phyloP scores from a whole-genome alignment of 2,888 invertebrate genomes.

The Dryomyza anilis region DNA sequence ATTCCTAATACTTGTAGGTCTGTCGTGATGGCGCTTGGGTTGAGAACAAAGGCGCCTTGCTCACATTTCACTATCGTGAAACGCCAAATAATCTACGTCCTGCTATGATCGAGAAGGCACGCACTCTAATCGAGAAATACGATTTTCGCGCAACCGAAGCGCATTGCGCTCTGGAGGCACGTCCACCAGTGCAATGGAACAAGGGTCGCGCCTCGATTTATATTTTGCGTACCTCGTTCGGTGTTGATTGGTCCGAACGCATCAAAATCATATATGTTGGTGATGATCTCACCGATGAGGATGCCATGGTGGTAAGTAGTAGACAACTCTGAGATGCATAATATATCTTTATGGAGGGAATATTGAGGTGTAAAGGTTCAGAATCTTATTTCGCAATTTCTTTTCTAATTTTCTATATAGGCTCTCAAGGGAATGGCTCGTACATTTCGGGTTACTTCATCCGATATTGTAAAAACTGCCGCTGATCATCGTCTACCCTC shows the following conservation, averaged over 20 bases:
- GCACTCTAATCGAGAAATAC: conserved; percentile 72
- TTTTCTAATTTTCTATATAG: too few relatives aligned
- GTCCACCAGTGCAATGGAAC: conserved; percentile 90
- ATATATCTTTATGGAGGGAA: too few relatives aligned
- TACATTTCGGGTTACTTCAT: conserved; percentile 86
- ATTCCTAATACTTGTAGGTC: too few relatives aligned
- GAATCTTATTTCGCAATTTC: too few relatives aligned
- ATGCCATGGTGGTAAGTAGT: conserved; percentile 79
- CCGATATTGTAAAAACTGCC: conserved; percentile 82
- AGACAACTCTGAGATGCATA: too few relatives aligned
- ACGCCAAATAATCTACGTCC: conserved; percentile 74
- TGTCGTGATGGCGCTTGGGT: conserved; percentile 91
- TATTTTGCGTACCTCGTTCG: conserved; percentile 86
- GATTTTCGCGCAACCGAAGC: conserved; percentile 81
- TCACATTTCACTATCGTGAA: conserved; percentile 88
- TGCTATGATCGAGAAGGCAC: conserved; percentile 74
- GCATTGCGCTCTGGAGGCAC: conserved; percentile 88
- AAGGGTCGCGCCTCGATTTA: conserved; percentile 89
- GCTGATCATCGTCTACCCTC: conserved; percentile 86
- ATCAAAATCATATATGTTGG: conserved; percentile 89
- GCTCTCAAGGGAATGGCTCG: conserved; percentile 92
- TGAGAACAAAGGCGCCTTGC: conserved; percentile 84
- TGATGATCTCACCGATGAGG: conserved; percentile 88
- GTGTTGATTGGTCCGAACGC: conserved; percentile 89
- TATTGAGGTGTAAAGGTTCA: too few relatives aligned